phyloP scores from a whole-genome alignment of 2,888 invertebrate species.

The Epirrita christyi region DNA sequence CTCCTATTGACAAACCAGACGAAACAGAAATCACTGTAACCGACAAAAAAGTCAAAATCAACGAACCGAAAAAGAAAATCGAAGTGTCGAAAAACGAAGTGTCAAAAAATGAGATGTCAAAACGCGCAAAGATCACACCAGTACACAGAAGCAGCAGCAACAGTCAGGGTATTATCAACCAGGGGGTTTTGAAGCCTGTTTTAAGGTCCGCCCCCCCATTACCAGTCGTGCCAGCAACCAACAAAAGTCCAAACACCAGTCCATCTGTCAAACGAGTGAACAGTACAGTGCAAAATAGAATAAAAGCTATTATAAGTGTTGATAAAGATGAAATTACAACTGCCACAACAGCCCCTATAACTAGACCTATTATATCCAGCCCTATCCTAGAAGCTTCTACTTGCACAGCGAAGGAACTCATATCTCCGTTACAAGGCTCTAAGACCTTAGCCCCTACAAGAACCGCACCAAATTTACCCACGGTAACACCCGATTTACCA shows the following conservation, averaged over 20 bases:
- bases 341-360: constrained; percentile 85
- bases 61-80: constrained; percentile 39
- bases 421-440: constrained; percentile 86
- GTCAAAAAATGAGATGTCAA: constrained; percentile 34
- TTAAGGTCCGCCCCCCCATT: constrained; percentile 87
- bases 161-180: constrained; percentile 64
- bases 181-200: constrained; percentile 74
- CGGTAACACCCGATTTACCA: constrained; percentile 63
- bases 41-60: constrained; percentile 28
- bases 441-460: constrained; percentile 86
- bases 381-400: constrained; percentile 93
- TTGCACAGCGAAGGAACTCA: constrained; percentile 90
- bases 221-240: constrained; percentile 81
- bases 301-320: constrained; percentile 71
- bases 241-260: constrained; percentile 66
- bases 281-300: constrained; percentile 72
- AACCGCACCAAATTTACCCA: constrained; percentile 84
- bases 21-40: constrained; percentile 33
- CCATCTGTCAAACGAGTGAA: constrained; percentile 72
- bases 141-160: constrained; percentile 75
- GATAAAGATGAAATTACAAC: constrained; percentile 71
- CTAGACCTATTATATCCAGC: constrained; percentile 91
- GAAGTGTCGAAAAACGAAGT: no score
- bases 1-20: constrained; percentile 84
- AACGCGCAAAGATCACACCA: constrained; percentile 84